Evolutionary conservation across 2,113 vertebrate genomes (phyloP).

Genomic region (Ahaetulla prasina): DNA sequence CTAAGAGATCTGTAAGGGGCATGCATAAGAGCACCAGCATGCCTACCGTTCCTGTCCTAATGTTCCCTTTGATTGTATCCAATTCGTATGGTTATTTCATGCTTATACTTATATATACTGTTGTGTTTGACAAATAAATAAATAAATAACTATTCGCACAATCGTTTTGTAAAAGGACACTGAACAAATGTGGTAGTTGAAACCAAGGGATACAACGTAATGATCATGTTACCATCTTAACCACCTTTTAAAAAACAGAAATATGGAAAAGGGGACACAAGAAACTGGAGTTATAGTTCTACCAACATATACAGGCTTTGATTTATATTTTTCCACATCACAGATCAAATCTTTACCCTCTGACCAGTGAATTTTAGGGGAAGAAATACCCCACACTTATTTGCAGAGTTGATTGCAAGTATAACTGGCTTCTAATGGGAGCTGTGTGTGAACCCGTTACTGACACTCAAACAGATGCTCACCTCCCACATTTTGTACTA

Average conservation of each 20-base stretch:
- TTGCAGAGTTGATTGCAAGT: constrained; percentile 30
- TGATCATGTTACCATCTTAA: neutral
- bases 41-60: too few relatives aligned
- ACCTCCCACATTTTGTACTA: neutral
- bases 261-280: neutral
- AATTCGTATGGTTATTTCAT: too few relatives aligned
- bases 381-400: neutral
- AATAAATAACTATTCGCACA: too few relatives aligned
- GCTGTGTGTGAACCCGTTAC: neutral
- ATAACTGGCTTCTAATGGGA: constrained; percentile 4
- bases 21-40: too few relatives aligned
- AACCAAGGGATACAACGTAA: neutral
- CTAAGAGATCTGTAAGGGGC: too few relatives aligned
- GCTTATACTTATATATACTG: too few relatives aligned
- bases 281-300: neutral
- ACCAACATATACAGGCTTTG: neutral
- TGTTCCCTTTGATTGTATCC: too few relatives aligned
- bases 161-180: neutral
- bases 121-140: too few relatives aligned
- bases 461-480: neutral
- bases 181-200: neutral
- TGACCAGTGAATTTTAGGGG: neutral
- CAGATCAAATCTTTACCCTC: constrained; percentile 26
- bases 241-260: neutral
- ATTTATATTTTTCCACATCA: constrained; percentile 14